Base-by-base conservation (phyloP, 2,797 vertebrate genomes). In the Cryptoprocta ferox region DNA sequence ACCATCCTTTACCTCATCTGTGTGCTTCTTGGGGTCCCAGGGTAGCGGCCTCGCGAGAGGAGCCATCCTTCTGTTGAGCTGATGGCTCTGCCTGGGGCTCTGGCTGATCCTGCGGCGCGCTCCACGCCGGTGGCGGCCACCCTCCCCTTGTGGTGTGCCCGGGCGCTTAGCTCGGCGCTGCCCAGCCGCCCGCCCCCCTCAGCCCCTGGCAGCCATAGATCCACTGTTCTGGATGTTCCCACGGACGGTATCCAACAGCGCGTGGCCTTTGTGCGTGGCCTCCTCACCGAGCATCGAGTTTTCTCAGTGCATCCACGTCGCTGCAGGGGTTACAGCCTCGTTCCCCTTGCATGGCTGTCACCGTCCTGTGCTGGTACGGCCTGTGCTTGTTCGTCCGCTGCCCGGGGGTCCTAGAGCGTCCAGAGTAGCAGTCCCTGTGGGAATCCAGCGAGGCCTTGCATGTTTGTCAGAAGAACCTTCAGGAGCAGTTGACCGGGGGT, bases 171-270 rank as follows among this genome's bases (percentile, higher is more conserved):
- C 2, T 18, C 2, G 6, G 6, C 0, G 0, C 42, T 42, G 9
- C 63, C 26, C 2, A 8, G 42, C 66, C 32, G 16, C 63, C 37
- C 3, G 26, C 18, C 14, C 24, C 32, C 26, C 53, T 39, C 32
- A 73, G 32, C 50, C n/a, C 56, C 32, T 35, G 13, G 42, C n/a
- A 68, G 37, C 35, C 45, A 12, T 3, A 10, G 48, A 16, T 32
- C 26, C 28, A 8, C 26, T 59, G 21, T 91, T 61, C 9, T 35
- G 28, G 15, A 48, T 2, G 1, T 91, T 53, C 70, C 1, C 50
- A 8, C 30, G 16, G 56, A 35, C 4, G 5, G 26, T 21, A 2
- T 53, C 35, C 3, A 8, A 16, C 5, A 32, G 3, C 4, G 0
- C 0, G 1, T 39, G n/a, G 19, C 14, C 13, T 37, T 89, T 32